Evolutionary conservation across 2,797 vertebrate species (phyloP).

Genomic region (Botia kubotai): DNA sequence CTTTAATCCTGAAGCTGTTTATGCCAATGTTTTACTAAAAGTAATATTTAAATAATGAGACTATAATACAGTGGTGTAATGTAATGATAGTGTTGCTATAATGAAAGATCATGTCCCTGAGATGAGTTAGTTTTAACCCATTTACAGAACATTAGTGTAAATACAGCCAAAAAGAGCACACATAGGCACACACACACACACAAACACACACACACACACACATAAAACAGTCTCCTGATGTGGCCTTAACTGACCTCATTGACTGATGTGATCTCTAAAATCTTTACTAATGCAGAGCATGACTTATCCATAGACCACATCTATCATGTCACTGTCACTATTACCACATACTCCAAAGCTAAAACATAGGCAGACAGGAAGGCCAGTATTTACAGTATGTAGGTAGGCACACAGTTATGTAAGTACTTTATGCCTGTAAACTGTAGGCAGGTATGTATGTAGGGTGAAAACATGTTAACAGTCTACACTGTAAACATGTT

Average conservation of each 20-base stretch:
- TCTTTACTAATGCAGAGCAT: background rate
- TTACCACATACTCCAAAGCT: background rate
- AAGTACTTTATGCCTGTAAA: too few species aligned
- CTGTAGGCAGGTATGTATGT: too few species aligned
- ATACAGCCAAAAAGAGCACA: background rate
- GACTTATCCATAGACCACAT: background rate
- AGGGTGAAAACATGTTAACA: too few species aligned
- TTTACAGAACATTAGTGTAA: conserved; percentile 4
- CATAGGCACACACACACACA: background rate
- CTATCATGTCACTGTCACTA: background rate
- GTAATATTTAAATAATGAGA: background rate
- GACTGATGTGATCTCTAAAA: background rate
- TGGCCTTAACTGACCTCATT: background rate
- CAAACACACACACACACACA: too few species aligned
- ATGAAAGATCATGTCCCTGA: background rate
- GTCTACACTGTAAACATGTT: too few species aligned
- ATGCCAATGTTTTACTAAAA: background rate
- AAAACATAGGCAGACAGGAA: background rate
- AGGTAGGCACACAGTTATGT: too few species aligned
- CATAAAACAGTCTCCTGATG: background rate
- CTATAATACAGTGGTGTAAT: background rate
- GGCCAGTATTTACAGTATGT: too few species aligned
- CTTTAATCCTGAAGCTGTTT: background rate
- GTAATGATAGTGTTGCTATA: conserved; percentile 1
- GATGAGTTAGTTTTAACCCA: background rate